phyloP scores from a whole-genome alignment of 1,140 invertebrate species.

The Micrasema longulum region DNA sequence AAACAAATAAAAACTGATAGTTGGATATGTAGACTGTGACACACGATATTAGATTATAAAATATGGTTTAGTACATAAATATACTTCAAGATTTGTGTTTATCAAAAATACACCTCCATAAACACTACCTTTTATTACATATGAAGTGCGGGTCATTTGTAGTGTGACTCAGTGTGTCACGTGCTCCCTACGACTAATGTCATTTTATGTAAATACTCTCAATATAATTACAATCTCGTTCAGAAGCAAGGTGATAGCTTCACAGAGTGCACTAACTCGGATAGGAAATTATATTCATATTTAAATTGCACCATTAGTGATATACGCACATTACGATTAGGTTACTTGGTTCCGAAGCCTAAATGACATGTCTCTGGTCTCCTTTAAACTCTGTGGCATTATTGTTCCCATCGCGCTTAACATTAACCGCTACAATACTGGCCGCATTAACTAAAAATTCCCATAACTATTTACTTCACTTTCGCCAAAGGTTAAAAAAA shows the following conservation, averaged over 20 bases:
- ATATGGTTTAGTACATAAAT: conserved; percentile 52
- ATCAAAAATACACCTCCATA: conserved; percentile 54
- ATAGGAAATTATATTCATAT: conserved; percentile 8
- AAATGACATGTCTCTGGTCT: conserved; percentile 4
- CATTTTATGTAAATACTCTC: conserved; percentile 34
- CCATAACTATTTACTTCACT: conserved; percentile 2
- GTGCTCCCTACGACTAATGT: conserved; percentile 34
- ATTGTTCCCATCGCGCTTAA: conserved; percentile 42
- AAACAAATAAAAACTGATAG: conserved; percentile 50
- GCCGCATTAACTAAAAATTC: conserved; percentile 28
- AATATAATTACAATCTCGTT: conserved; percentile 28
- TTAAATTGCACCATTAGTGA: conserved; percentile 41
- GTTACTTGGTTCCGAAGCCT: not conserved
- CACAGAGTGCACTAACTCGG: not conserved
- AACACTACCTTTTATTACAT: conserved; percentile 48
- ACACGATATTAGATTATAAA: conserved; percentile 49
- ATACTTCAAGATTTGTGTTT: conserved; percentile 50
- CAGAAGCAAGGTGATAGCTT: conserved; percentile 23
- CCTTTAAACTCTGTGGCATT: conserved; percentile 26
- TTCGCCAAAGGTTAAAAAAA: conserved; percentile 30
- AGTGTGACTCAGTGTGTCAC: conserved; percentile 36
- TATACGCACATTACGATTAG: conserved; percentile 25
- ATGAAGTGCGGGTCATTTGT: conserved; percentile 50
- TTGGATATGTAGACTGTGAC: conserved; percentile 53
- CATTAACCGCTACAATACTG: conserved; percentile 43